Evolutionary conservation across 2,888 invertebrate species (phyloP), one percentile per base, ranked within the genome.

Genomic region (Stenichneumon culpator): DNA sequence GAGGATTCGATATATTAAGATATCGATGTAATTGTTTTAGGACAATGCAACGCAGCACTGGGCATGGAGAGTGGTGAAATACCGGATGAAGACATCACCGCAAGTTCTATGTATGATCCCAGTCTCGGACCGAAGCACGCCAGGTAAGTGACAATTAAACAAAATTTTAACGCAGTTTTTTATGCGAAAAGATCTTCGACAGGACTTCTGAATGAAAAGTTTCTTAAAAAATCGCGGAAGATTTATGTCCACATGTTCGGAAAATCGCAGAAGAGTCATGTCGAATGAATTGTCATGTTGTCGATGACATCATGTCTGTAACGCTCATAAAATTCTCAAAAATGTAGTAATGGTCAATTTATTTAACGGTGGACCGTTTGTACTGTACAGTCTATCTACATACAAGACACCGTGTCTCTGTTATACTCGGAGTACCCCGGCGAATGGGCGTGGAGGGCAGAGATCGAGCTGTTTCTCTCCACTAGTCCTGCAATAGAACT

Each of bases 51-150:
- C 82, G 87, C 89, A 75, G 90, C 92, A 68, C 88, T 93, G 90
- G 93, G 93, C 84, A 93, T 93, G 93, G 93, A 93, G 90, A 93
- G 88, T 87, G 93, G 93, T 86, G 93, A 93, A 89, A 93, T 93
- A 90, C 92, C 92, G 81, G 93, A 93, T 89, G 93, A 93, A 90
- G 93, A 93, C 91, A 93, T 93, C 90, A 90, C 93, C 79, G 93
- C 93, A 79, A 93, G 93, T 88, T 93, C 93, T 82, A 93, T 93
- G 92, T 93, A 93, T 89, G 93, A 92, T 88, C 93, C 93, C 25
- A 93, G 92, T 82, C 93, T 93, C 74, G 93, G 92, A 70, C 93
- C 93, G 68, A 93, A 93, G 86, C 92, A 93, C 89, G 93, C 93
- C 89, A 93, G 93, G 93, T 93, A 91, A 86, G 89, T 87, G 88